Percentiles rank a stretch among this genome's conserved stretches.
Conservation (phyloP, 1,140 invertebrate genomes). For the Sminthurides bifidus region DNA sequence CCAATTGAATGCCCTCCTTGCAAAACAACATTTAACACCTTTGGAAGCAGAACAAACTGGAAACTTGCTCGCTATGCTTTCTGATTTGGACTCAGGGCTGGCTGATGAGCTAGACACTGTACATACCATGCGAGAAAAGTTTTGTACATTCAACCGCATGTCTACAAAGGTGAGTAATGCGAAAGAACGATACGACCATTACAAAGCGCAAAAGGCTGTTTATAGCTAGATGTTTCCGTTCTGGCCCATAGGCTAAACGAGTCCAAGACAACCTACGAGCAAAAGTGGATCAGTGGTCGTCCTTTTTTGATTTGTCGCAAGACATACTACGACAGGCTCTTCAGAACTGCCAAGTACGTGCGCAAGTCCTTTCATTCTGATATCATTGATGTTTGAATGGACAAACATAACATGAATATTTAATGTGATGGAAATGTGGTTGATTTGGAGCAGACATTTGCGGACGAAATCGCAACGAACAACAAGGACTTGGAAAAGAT, state of each 20-base stretch:
- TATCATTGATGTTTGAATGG: background rate
- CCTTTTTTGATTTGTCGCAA: slow-evolving; percentile 31
- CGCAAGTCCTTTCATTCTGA: background rate
- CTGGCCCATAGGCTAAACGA: slow-evolving; percentile 15
- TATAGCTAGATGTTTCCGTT: background rate
- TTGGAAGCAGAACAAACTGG: slow-evolving; percentile 62
- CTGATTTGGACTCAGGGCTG: slow-evolving; percentile 53
- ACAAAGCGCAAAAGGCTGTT: background rate
- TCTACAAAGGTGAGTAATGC: slow-evolving; percentile 20
- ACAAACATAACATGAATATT: background rate
- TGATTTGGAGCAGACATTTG: slow-evolving; percentile 15
- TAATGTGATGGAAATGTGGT: background rate
- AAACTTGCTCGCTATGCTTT: slow-evolving; percentile 50
- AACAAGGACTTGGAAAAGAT: slow-evolving; percentile 25
- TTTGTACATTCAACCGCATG: slow-evolving; percentile 35
- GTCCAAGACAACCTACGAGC: slow-evolving; percentile 29
- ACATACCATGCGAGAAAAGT: slow-evolving; percentile 52
- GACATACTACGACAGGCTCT: slow-evolving; percentile 30
- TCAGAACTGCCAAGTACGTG: slow-evolving; percentile 28
- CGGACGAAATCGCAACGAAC: slow-evolving; percentile 26
- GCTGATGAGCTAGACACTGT: slow-evolving; percentile 61
- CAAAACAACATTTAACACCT: slow-evolving; percentile 53
- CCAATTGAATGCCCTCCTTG: slow-evolving; percentile 24
- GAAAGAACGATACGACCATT: background rate
- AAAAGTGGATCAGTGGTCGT: slow-evolving; percentile 30